Evolutionary conservation across 2,888 invertebrate species (phyloP), one percentile per base, ranked within the genome.

Genomic region (Notodromas monacha): DNA sequence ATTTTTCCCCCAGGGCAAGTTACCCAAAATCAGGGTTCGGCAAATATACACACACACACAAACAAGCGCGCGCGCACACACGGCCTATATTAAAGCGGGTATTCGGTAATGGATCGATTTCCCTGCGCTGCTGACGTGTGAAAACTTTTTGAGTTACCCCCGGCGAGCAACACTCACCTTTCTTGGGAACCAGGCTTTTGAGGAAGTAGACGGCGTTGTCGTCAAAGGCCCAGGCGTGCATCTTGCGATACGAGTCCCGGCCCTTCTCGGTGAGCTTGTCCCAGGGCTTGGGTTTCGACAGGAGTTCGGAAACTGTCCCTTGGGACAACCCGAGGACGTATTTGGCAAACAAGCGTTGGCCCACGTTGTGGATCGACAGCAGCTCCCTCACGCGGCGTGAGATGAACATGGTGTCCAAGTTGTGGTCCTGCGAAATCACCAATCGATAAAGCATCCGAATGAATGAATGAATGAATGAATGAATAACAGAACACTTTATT

Each of bases 261-360:
- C 96, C 96, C 52, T 96, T 96, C 56, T 96, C 96, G 34, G 96
- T 96, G 46, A 96, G 58, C 55, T 92, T 92, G 56, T 89, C 86
- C 96, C 96, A 96, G 10, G 86, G 86, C 50, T 96, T 89, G 32
- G 96, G 96, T 50, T 96, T 96, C 40, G 89, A 89, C 37, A 96
- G 61, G 43, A 96, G 57, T 55, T 96, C 96, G 38, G 84, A 84
- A 29, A 96, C 89, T 14, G 96, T 96, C 35, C 96, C 96, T 52
- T 96, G 92, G 36, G 70, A 84, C 36, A 81, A 56, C 2, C 92
- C 92, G 40, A 96, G 63, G 30, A 96, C 79, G 54, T 89, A 89
- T 50, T 92, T 92, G 41, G 96, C 96, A 54, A 96, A 96, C 42
- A 96, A 58, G 36, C 96, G 62, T 55, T 96, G 96, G 3, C 96